Conservation (phyloP, 2,113 vertebrate genomes). For the Antechinus flavipes region DNA sequence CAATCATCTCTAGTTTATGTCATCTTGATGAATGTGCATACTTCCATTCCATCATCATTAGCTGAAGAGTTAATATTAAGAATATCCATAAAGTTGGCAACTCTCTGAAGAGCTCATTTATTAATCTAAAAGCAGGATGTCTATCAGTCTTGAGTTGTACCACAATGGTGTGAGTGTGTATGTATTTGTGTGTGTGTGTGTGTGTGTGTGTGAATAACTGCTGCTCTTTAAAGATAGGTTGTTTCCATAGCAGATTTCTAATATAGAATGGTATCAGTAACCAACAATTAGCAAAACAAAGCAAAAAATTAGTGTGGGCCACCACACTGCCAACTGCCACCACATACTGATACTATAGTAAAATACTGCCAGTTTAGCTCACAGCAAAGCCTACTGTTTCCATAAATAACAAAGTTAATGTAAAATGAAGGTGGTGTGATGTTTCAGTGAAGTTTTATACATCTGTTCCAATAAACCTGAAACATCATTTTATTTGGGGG, state of each 20-base stretch:
- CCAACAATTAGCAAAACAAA: constrained; percentile 58
- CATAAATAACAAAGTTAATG: constrained; percentile 66
- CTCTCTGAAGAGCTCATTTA: constrained; percentile 68
- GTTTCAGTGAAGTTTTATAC: constrained; percentile 55
- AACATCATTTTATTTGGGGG: constrained; percentile 56
- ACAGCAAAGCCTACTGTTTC: constrained; percentile 70
- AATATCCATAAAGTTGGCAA: constrained; percentile 65
- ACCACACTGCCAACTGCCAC: constrained; percentile 53
- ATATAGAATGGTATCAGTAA: constrained; percentile 49
- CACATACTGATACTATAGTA: constrained; percentile 62
- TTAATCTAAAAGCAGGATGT: constrained; percentile 74
- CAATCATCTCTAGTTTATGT: constrained; percentile 50
- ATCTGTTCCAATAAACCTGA: constrained; percentile 66
- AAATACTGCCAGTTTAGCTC: constrained; percentile 72
- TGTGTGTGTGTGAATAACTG: neutral
- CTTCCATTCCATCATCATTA: constrained; percentile 53
- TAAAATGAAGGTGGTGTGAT: constrained; percentile 59
- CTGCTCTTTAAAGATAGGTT: neutral
- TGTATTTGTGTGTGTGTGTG: neutral
- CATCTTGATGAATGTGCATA: constrained; percentile 59
- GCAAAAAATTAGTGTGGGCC: constrained; percentile 54
- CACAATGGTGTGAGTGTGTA: neutral
- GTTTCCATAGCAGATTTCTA: constrained; percentile 31
- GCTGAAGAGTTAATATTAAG: constrained; percentile 41
- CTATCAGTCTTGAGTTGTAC: constrained; percentile 60